These are phyloP conservation scores for Odontesthes bonariensis DNA, from an alignment of 2,113 vertebrate genomes.

Conservation along the genomic window DNA sequence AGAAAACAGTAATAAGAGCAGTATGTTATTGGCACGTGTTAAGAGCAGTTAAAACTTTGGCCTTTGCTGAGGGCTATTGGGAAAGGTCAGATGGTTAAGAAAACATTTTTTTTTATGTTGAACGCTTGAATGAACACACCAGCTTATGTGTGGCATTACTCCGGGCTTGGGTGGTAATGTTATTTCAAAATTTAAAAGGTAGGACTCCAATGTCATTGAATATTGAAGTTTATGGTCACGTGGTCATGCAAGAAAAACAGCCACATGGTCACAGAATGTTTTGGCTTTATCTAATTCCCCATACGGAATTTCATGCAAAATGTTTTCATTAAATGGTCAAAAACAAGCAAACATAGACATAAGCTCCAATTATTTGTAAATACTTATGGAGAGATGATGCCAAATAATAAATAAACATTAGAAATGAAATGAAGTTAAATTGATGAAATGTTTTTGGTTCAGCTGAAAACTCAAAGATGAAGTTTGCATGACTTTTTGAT, in stretches of 20 bases:
- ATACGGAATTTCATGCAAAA: too few species aligned
- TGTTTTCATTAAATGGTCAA: neutral
- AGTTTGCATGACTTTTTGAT: too few species aligned
- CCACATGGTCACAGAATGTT: neutral
- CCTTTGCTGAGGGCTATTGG: too few species aligned
- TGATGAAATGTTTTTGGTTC: too few species aligned
- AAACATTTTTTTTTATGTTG: neutral
- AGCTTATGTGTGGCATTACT: neutral
- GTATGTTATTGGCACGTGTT: too few species aligned
- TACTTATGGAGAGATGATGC: too few species aligned
- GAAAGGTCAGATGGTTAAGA: neutral
- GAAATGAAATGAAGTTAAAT: too few species aligned
- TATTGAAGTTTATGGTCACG: neutral
- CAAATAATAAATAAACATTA: too few species aligned
- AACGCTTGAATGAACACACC: neutral
- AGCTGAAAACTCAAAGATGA: too few species aligned
- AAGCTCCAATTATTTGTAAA: neutral
- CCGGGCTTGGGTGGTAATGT: neutral
- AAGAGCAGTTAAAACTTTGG: neutral
- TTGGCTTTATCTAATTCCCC: neutral
- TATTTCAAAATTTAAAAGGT: neutral
- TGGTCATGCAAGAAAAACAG: neutral
- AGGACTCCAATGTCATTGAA: neutral
- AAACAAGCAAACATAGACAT: neutral
- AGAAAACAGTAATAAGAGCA: too few species aligned